These are phyloP conservation scores for Lutraria lutraria DNA, from an alignment of 2,888 invertebrate species.

Conservation along the genomic window DNA sequence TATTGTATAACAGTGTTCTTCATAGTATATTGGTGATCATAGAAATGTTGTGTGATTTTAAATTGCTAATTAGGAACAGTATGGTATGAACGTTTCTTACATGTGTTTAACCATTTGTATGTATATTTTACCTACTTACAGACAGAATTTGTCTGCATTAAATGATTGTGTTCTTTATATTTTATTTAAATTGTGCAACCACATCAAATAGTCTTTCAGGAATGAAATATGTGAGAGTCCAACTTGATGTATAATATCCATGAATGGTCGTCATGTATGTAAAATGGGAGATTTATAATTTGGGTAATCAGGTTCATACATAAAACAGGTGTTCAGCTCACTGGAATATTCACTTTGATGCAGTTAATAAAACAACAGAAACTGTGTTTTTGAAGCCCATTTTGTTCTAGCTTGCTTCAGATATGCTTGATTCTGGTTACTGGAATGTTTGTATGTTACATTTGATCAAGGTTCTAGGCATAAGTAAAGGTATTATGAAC, in stretches of 20 bases:
- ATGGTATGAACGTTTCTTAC: neutral
- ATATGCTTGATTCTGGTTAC: no score
- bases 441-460: no score
- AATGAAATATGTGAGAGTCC: conserved; percentile 5
- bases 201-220: conserved; percentile 47
- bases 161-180: conserved; percentile 7
- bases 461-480: no score
- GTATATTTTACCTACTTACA: neutral
- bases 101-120: neutral
- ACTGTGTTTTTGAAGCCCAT: no score
- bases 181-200: conserved; percentile 34
- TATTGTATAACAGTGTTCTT: no score
- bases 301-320: neutral
- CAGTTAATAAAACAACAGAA: no score
- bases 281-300: neutral
- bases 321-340: neutral
- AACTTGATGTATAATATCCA: conserved; percentile 14
- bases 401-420: no score
- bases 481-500: no score
- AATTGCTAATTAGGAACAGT: neutral
- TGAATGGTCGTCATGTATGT: neutral
- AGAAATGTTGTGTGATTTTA: no score
- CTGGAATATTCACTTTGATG: no score
- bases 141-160: conserved; percentile 2
- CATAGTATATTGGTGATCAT: no score